A percentile compares a stretch with the other conserved stretches of the same genome.
phyloP scores from a whole-genome alignment of 2,797 vertebrate genomes.

The Cygnus olor region DNA sequence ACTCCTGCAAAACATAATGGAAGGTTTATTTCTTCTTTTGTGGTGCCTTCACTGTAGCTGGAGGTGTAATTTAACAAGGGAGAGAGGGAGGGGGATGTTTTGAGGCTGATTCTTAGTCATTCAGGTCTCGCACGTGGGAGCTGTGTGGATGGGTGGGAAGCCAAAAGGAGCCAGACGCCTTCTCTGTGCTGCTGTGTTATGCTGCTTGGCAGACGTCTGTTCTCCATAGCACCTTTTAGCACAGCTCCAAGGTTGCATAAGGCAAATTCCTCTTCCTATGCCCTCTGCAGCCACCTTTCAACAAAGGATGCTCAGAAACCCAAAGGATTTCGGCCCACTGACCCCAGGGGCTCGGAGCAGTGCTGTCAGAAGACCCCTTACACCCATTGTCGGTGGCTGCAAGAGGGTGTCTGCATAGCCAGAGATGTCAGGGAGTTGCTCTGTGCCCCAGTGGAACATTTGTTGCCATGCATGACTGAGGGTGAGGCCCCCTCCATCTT shows the following conservation, averaged over 20 bases:
- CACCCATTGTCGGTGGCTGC: accelerated
- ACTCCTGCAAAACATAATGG: constrained; percentile 1
- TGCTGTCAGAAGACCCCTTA: background rate
- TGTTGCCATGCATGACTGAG: accelerated
- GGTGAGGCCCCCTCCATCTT: background rate
- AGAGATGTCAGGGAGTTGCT: background rate
- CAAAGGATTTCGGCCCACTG: background rate
- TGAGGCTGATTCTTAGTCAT: background rate
- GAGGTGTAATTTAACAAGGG: background rate
- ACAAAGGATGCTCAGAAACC: accelerated
- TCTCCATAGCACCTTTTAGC: background rate
- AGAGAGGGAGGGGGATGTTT: background rate
- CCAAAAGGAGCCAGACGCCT: background rate
- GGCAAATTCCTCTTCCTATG: background rate
- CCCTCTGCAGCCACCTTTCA: background rate
- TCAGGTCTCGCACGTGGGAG: accelerated
- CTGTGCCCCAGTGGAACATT: background rate
- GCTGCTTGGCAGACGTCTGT: too few species aligned
- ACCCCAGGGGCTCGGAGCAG: background rate
- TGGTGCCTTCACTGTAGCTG: background rate
- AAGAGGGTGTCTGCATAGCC: too few species aligned
- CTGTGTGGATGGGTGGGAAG: background rate
- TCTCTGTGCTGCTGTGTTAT: background rate
- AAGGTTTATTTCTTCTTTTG: constrained; percentile 49
- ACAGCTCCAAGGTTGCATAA: background rate